Percentiles rank a stretch among this genome's conserved stretches.
Evolutionary conservation across 2,888 invertebrate genomes (phyloP).

Genomic region (Idaea aversata): DNA sequence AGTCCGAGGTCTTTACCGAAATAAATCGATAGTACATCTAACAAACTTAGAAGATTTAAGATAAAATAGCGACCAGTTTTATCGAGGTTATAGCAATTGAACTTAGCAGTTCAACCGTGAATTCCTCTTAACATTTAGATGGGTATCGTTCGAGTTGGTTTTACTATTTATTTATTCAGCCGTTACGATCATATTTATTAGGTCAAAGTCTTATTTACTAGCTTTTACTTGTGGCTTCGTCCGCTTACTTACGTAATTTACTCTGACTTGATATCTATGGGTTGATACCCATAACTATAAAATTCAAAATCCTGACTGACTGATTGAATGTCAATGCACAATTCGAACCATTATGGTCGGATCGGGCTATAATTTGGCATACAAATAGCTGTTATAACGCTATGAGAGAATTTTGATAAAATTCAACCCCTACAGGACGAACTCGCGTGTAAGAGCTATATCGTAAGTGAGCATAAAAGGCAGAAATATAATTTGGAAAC

Average conservation of each 20-base stretch:
- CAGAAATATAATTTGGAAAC: too few relatives aligned
- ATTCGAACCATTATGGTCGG: too few relatives aligned
- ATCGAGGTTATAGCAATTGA: not conserved
- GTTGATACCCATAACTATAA: too few relatives aligned
- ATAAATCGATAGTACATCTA: not conserved
- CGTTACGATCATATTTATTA: not conserved
- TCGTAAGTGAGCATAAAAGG: too few relatives aligned
- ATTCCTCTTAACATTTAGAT: not conserved
- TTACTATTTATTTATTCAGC: not conserved
- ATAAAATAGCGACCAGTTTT: not conserved
- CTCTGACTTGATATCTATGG: not conserved
- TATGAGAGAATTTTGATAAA: too few relatives aligned
- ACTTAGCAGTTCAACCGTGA: not conserved
- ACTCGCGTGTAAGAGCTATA: too few relatives aligned
- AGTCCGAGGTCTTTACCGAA: not conserved
- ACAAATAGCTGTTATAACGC: too few relatives aligned
- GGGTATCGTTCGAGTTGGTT: not conserved
- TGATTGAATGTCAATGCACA: too few relatives aligned
- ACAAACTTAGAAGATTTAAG: not conserved
- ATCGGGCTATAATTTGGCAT: too few relatives aligned
- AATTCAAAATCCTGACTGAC: too few relatives aligned
- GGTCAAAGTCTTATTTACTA: not conserved
- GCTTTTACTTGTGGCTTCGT: not conserved
- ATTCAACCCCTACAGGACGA: too few relatives aligned
- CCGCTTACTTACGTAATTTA: not conserved